Percentiles rank a stretch among this genome's conserved stretches.
Evolutionary conservation across 2,888 invertebrate genomes (phyloP).

Genomic region (Limnephilus rhombicus): DNA sequence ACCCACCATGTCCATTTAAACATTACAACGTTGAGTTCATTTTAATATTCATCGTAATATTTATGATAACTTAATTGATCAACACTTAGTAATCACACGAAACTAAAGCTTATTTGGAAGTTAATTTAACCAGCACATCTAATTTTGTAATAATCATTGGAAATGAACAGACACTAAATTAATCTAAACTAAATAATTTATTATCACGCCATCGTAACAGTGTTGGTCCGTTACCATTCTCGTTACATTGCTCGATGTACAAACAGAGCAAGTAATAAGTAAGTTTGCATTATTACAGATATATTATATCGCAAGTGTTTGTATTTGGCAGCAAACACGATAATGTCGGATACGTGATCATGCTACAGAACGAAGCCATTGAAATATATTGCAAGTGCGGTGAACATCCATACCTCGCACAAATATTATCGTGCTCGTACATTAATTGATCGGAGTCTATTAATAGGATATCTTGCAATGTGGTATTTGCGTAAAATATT

Average conservation of each 20-base stretch:
- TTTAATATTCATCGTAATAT: too few relatives aligned
- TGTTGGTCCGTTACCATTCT: neutral
- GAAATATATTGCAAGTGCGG: neutral
- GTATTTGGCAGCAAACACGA: neutral
- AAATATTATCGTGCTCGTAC: neutral
- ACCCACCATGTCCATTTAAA: too few relatives aligned
- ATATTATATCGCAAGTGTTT: neutral
- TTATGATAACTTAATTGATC: too few relatives aligned
- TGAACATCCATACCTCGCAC: neutral
- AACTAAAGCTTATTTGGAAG: too few relatives aligned
- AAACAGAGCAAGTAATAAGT: neutral
- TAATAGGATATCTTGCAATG: neutral
- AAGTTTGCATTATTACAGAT: neutral
- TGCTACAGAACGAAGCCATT: neutral
- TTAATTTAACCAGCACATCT: too few relatives aligned
- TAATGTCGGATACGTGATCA: constrained; percentile 11
- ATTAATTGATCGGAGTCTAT: neutral
- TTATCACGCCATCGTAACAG: neutral
- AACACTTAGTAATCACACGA: too few relatives aligned
- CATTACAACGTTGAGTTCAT: too few relatives aligned
- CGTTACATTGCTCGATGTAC: neutral
- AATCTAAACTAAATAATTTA: neutral
- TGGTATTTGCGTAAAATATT: neutral
- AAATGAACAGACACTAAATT: too few relatives aligned
- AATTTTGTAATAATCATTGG: too few relatives aligned